A percentile compares a stretch with the other conserved stretches of the same genome.
Conservation (phyloP, 1,140 invertebrate genomes). For the Apocrypta bakeri region DNA sequence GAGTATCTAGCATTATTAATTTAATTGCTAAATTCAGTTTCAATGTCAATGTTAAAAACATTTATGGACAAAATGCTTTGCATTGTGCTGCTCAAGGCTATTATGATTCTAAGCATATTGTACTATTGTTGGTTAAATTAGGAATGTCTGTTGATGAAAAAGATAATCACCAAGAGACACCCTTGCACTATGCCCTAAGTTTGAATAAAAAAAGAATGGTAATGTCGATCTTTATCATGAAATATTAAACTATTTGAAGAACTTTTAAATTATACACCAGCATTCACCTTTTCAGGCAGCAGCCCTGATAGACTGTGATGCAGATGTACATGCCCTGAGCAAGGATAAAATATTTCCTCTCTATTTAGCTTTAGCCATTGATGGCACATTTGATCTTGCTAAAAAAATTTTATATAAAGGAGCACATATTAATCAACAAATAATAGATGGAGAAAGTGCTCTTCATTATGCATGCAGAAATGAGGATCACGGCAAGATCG, state of each 20-base stretch:
- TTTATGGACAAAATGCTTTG: neutral
- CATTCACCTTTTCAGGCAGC: neutral
- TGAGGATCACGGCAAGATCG: neutral
- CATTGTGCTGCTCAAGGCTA: neutral
- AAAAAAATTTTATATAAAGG: neutral
- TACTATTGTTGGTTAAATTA: neutral
- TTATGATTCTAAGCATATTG: neutral
- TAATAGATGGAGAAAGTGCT: neutral
- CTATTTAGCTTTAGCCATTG: neutral
- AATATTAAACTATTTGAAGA: neutral
- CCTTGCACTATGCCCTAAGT: neutral
- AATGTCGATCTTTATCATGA: neutral
- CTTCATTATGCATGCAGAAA: neutral
- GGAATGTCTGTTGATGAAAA: neutral
- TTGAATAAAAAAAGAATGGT: neutral
- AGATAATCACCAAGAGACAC: neutral
- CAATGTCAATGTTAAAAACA: neutral
- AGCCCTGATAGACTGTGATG: neutral
- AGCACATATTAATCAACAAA: neutral
- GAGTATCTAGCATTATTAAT: neutral
- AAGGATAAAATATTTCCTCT: constrained; percentile 1
- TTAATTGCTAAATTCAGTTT: neutral
- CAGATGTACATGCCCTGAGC: neutral
- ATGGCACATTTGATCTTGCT: neutral
- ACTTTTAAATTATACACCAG: neutral